Evolutionary conservation across 2,888 invertebrate species (phyloP).

Genomic region (Ryuthela nishihirai): DNA sequence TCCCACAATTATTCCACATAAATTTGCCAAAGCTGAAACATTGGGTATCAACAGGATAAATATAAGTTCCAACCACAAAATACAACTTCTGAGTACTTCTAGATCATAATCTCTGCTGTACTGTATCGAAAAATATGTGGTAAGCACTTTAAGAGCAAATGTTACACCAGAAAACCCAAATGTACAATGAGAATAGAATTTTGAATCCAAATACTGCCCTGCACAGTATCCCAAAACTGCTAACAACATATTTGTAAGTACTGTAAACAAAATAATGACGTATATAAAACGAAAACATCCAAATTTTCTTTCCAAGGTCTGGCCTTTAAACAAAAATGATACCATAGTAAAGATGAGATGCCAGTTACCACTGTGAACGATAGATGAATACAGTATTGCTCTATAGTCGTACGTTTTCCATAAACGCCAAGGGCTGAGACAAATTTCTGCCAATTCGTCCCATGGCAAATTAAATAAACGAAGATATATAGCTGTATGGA

Average conservation of each 20-base stretch:
- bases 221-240: slow-evolving; percentile 54
- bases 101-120: neutral
- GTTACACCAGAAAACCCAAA: slow-evolving; percentile 64
- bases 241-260: slow-evolving; percentile 55
- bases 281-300: slow-evolving; percentile 57
- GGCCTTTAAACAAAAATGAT: slow-evolving; percentile 60
- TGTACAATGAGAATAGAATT: slow-evolving; percentile 56
- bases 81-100: slow-evolving; percentile 1
- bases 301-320: slow-evolving; percentile 56
- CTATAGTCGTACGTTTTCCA: slow-evolving; percentile 53
- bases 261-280: slow-evolving; percentile 55
- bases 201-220: slow-evolving; percentile 53
- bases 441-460: slow-evolving; percentile 54
- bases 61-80: slow-evolving; percentile 60
- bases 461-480: slow-evolving; percentile 55
- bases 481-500: slow-evolving; percentile 55
- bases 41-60: slow-evolving; percentile 62
- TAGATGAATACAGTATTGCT: slow-evolving; percentile 56
- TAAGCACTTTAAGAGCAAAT: slow-evolving; percentile 61
- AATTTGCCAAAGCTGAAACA: slow-evolving; percentile 61
- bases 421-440: slow-evolving; percentile 56
- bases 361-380: slow-evolving; percentile 62
- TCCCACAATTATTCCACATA: slow-evolving; percentile 62
- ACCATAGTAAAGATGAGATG: slow-evolving; percentile 64
- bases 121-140: slow-evolving; percentile 41